Evolutionary conservation across 2,888 invertebrate genomes (phyloP), one percentile per base, ranked within the genome.

Genomic region (Athrips mouffetella): DNA sequence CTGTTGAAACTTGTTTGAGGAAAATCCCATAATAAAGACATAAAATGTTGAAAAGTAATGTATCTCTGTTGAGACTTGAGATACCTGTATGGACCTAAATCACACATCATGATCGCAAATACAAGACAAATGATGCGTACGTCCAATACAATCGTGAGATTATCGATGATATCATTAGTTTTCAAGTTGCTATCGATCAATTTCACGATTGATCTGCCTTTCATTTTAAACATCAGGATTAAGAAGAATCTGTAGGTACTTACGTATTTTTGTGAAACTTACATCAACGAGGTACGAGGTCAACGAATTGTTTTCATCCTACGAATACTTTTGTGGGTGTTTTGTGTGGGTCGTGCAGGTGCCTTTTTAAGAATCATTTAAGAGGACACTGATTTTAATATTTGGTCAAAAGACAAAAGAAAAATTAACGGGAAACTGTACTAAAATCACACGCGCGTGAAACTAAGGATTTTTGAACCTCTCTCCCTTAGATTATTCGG

Each of bases 171-270:
- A 48, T 48, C 56, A 62, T 57, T 57, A 54, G 51, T 59, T 58
- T 65, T 58, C 51, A 45, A 51, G 15, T 30, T 53, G 59, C 57
- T 59, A 63, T 62, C 62, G 59, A 65, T 61, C 60, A 62, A 60
- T 57, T 55, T 57, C 54, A 53, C 41, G 52, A 57, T 62, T 11
- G 51, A 62, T 58, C n/a, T n/a, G n/a, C n/a, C n/a, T n/a, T n/a
- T n/a, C n/a, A n/a, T n/a, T n/a, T n/a, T n/a, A n/a, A n/a, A n/a
- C n/a, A n/a, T n/a, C n/a, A n/a, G n/a, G n/a, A n/a, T n/a, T n/a
- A n/a, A n/a, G n/a, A n/a, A n/a, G n/a, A n/a, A 58, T 59, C 58
- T 45, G 11, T 3, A 5, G 16, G 7, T 10, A 23, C 39, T 1
- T 11, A 2, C 13, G n/a, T 21, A 21, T 10, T 21, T 16, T 44